Evolutionary conservation across 2,888 invertebrate genomes (phyloP).

Genomic region (Bhutanitis thaidina): DNA sequence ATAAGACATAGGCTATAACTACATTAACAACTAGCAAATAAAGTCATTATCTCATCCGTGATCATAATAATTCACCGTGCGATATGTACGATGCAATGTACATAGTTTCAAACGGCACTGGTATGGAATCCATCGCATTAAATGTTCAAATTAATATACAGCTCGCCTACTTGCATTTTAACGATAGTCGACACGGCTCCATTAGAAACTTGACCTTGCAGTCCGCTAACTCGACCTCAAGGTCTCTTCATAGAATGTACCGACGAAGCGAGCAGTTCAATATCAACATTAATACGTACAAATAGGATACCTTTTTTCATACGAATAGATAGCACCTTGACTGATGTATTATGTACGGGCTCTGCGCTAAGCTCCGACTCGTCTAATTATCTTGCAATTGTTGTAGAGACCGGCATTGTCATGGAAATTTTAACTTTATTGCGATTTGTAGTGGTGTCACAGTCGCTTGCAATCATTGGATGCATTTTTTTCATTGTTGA

Average conservation of each 20-base stretch:
- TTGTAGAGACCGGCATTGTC: not conserved
- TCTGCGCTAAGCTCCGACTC: not conserved
- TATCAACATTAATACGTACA: not conserved
- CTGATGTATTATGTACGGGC: not conserved
- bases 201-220: slow-evolving; percentile 17
- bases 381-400: slow-evolving; percentile 13
- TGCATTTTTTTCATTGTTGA: too few relatives aligned
- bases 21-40: too few relatives aligned
- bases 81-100: too few relatives aligned
- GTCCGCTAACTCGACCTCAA: slow-evolving; percentile 6
- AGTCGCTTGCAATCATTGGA: too few relatives aligned
- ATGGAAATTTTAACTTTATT: not conserved
- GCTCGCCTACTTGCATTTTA: slow-evolving; percentile 8
- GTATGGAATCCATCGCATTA: too few relatives aligned
- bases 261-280: not conserved
- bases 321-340: not conserved
- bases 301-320: slow-evolving; percentile 4
- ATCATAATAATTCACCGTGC: too few relatives aligned
- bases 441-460: not conserved
- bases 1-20: too few relatives aligned
- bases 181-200: slow-evolving; percentile 9
- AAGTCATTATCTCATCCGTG: too few relatives aligned
- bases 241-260: not conserved
- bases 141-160: not conserved
- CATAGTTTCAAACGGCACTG: too few relatives aligned